phyloP scores from a whole-genome alignment of 2,113 vertebrate genomes.

The Atrichornis clamosus region DNA sequence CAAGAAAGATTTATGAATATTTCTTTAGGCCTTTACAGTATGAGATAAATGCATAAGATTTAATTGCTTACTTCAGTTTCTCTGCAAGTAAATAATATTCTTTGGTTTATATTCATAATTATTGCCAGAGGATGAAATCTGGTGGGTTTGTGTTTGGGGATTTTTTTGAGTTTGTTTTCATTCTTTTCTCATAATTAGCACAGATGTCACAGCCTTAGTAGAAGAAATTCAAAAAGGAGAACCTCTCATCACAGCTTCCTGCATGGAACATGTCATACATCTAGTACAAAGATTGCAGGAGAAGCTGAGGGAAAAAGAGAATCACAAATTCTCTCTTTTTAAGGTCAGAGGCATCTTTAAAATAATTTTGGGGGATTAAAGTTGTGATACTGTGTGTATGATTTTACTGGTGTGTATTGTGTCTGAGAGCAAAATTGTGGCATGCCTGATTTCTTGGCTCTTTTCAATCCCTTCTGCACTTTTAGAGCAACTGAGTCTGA shows the following conservation, averaged over 20 bases:
- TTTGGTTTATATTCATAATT: neutral
- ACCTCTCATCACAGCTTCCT: constrained; percentile 84
- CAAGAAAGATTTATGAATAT: neutral
- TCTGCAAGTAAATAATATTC: neutral
- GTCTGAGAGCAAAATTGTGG: neutral
- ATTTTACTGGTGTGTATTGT: neutral
- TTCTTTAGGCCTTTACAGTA: neutral
- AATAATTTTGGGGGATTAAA: neutral
- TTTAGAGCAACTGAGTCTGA: neutral
- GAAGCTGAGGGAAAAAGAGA: constrained; percentile 80
- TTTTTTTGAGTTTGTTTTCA: neutral
- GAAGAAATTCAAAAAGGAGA: constrained; percentile 82
- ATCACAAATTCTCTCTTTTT: constrained; percentile 85
- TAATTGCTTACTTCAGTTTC: neutral
- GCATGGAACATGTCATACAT: constrained; percentile 77
- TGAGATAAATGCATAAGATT: neutral
- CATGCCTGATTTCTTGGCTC: neutral
- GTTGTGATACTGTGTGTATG: neutral
- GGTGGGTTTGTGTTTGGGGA: neutral
- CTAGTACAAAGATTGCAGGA: constrained; percentile 85
- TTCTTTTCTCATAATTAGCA: constrained; percentile 64
- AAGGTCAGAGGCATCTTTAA: constrained; percentile 77
- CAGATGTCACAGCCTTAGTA: constrained; percentile 79
- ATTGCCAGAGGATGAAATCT: neutral
- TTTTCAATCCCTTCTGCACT: neutral